Evolutionary conservation across 2,797 vertebrate genomes (phyloP).

Genomic region (Falco peregrinus): DNA sequence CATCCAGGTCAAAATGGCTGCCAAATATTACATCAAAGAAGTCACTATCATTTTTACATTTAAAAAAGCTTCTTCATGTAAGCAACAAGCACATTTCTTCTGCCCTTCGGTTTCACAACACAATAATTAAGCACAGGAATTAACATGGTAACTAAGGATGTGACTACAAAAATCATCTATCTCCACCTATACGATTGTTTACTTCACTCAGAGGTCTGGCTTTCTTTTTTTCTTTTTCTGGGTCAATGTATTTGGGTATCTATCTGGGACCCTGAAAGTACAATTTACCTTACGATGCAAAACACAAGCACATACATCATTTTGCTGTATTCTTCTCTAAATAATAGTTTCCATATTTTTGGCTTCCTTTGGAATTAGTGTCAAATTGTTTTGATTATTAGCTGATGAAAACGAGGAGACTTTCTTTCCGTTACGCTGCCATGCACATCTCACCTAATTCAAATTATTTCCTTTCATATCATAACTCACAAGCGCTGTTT

Average conservation of each 20-base stretch:
- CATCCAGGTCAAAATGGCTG: neutral
- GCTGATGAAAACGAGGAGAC: conserved; percentile 75
- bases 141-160: neutral
- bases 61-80: conserved; percentile 13
- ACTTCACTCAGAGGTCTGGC: neutral
- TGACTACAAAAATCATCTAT: neutral
- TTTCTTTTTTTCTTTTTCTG: conserved; percentile 9
- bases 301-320: conserved; percentile 57
- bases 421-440: conserved; percentile 55
- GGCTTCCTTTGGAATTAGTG: conserved; percentile 68
- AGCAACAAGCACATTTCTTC: conserved; percentile 28
- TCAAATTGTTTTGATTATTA: conserved; percentile 81
- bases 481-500: conserved; percentile 44
- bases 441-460: conserved; percentile 70
- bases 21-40: neutral
- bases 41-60: neutral
- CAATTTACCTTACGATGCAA: conserved; percentile 67
- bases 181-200: conserved; percentile 1
- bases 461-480: conserved; percentile 72
- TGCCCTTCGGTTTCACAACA: neutral
- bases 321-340: conserved; percentile 67
- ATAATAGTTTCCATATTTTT: conserved; percentile 80
- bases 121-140: neutral
- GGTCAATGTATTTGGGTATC: neutral
- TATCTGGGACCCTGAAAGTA: conserved; percentile 51